Evolutionary conservation across 2,797 vertebrate genomes (phyloP).

Genomic region (Apodemus agrarius): DNA sequence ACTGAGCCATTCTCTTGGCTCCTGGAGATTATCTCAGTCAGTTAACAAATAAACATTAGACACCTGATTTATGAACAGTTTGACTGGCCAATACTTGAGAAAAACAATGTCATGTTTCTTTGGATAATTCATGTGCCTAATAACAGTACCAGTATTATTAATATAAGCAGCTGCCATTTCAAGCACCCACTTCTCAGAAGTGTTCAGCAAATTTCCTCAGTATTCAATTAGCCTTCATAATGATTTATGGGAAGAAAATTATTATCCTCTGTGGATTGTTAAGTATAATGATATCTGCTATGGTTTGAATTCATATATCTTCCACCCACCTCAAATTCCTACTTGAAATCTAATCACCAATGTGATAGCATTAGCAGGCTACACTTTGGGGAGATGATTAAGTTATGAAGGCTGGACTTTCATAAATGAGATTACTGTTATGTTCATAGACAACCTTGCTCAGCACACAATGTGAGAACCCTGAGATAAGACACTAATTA

Average conservation of each 20-base stretch:
- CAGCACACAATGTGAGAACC: not conserved
- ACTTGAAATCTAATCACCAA: not conserved
- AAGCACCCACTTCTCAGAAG: not conserved
- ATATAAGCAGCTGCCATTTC: not conserved
- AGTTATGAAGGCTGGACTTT: not conserved
- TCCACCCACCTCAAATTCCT: not conserved
- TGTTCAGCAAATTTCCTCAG: not conserved
- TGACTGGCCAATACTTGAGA: not conserved
- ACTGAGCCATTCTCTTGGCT: not conserved
- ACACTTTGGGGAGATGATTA: not conserved
- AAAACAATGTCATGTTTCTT: not conserved
- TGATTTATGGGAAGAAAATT: not conserved
- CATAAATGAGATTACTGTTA: not conserved
- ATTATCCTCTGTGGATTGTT: not conserved
- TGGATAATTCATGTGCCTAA: not conserved
- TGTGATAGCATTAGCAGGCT: not conserved
- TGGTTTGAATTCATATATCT: not conserved
- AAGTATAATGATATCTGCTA: not conserved
- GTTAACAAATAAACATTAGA: not conserved
- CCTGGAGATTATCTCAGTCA: not conserved
- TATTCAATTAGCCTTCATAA: not conserved
- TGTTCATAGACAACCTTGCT: not conserved
- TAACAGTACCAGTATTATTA: not conserved
- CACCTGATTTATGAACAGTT: not conserved
- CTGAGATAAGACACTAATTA: not conserved